A percentile compares a stretch with the other conserved stretches of the same genome.
These are phyloP conservation scores for Arizona elegans DNA, from an alignment of 2,113 vertebrate genomes.

Conservation along the genomic window DNA sequence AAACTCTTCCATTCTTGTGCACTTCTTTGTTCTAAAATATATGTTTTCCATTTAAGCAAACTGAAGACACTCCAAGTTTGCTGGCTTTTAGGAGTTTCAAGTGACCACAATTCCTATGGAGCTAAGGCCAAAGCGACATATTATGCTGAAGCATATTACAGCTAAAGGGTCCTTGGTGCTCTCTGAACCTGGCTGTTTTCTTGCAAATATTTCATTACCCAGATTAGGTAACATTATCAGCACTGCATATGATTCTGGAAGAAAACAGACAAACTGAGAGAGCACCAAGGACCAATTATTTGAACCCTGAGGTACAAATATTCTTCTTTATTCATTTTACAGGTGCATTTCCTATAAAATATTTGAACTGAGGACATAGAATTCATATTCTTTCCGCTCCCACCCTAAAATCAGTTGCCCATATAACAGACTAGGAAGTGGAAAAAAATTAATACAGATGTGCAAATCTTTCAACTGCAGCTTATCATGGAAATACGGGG, in stretches of 20 bases:
- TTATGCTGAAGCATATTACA: not conserved
- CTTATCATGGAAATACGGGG: not conserved
- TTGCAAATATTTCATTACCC: not conserved
- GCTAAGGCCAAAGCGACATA: not conserved
- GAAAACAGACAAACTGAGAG: not conserved
- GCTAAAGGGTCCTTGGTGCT: not conserved
- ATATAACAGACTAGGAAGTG: not conserved
- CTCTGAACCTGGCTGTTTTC: not conserved
- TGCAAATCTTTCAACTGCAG: not conserved
- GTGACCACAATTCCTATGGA: not conserved
- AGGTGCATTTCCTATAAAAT: not conserved
- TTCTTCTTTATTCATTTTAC: not conserved
- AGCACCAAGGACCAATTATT: not conserved
- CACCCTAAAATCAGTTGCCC: not conserved
- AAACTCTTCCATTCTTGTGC: not conserved
- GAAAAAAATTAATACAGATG: not conserved
- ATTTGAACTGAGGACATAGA: not conserved
- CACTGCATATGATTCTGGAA: not conserved
- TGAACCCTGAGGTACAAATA: not conserved
- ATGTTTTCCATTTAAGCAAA: not conserved
- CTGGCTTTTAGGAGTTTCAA: not conserved
- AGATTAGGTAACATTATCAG: not conserved
- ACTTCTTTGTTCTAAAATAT: not conserved
- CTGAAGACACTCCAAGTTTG: not conserved
- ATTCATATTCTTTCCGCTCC: not conserved